phyloP scores from a whole-genome alignment of 2,113 vertebrate genomes.

The Chelonoidis abingdonii region DNA sequence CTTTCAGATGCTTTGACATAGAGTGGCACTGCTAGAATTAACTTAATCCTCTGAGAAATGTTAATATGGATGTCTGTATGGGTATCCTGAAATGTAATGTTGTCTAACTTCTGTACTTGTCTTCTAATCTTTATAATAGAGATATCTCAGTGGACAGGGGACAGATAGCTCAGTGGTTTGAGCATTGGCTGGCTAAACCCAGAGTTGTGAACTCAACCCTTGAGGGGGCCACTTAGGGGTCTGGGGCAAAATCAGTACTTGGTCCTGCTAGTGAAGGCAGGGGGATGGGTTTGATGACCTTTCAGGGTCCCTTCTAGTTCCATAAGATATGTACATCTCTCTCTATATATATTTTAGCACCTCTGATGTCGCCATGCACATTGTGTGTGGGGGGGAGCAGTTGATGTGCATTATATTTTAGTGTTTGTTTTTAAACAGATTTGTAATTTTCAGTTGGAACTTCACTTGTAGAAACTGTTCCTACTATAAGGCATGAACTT shows the following conservation, averaged over 20 bases:
- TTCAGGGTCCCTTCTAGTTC: too few species aligned
- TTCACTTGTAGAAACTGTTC: neutral
- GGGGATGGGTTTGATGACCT: too few species aligned
- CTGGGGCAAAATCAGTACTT: too few species aligned
- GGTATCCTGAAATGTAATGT: neutral
- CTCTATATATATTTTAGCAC: too few species aligned
- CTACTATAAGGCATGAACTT: neutral
- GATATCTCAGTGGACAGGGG: too few species aligned
- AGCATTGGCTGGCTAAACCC: too few species aligned
- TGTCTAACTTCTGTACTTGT: neutral
- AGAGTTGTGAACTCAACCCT: too few species aligned
- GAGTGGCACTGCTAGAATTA: neutral
- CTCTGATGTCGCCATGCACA: neutral
- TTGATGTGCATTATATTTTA: neutral
- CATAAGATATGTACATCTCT: too few species aligned
- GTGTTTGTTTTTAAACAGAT: neutral
- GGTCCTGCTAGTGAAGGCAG: too few species aligned
- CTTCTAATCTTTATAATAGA: neutral
- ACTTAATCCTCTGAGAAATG: neutral
- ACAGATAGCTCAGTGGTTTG: too few species aligned
- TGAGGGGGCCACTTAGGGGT: too few species aligned
- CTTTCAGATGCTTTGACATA: neutral
- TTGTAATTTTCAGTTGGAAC: neutral
- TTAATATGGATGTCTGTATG: accelerated
- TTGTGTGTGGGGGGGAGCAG: neutral